phyloP scores from a whole-genome alignment of 1,140 invertebrate species.

The Meloidogyne chitwoodi region DNA sequence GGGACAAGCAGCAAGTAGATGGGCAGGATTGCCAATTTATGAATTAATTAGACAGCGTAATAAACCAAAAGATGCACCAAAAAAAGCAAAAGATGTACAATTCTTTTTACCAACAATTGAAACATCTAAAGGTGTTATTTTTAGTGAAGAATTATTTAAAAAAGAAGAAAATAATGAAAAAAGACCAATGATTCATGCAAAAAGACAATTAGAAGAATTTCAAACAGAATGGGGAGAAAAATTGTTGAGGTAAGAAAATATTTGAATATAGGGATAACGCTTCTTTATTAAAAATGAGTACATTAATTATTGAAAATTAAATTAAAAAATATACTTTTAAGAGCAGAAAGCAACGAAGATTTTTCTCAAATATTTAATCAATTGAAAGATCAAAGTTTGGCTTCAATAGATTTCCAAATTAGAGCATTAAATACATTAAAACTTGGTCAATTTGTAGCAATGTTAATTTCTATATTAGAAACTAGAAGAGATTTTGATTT shows the following conservation, averaged over 20 bases:
- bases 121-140: slow-evolving; percentile 64
- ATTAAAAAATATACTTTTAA: too few species aligned
- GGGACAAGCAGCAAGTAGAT: slow-evolving; percentile 65
- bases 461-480: slow-evolving; percentile 71
- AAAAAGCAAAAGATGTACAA: slow-evolving; percentile 77
- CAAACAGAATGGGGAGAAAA: slow-evolving; percentile 27
- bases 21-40: slow-evolving; percentile 80
- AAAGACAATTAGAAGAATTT: slow-evolving; percentile 4
- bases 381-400: slow-evolving; percentile 77
- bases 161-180: slow-evolving; percentile 46
- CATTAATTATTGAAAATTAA: too few species aligned
- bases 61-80: slow-evolving; percentile 79
- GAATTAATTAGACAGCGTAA: slow-evolving; percentile 81
- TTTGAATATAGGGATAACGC: too few species aligned
- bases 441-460: slow-evolving; percentile 75
- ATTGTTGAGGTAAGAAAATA: slow-evolving; percentile 29
- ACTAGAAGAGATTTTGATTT: slow-evolving; percentile 82
- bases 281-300: too few species aligned
- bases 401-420: slow-evolving; percentile 83
- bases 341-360: slow-evolving; percentile 35
- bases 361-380: slow-evolving; percentile 66
- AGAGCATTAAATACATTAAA: slow-evolving; percentile 70
- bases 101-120: slow-evolving; percentile 89
- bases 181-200: not conserved
- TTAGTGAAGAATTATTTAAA: slow-evolving; percentile 66